Percentiles rank a stretch among this genome's conserved stretches.
phyloP scores from a whole-genome alignment of 2,888 invertebrate species.

The Thymelicus lineola region DNA sequence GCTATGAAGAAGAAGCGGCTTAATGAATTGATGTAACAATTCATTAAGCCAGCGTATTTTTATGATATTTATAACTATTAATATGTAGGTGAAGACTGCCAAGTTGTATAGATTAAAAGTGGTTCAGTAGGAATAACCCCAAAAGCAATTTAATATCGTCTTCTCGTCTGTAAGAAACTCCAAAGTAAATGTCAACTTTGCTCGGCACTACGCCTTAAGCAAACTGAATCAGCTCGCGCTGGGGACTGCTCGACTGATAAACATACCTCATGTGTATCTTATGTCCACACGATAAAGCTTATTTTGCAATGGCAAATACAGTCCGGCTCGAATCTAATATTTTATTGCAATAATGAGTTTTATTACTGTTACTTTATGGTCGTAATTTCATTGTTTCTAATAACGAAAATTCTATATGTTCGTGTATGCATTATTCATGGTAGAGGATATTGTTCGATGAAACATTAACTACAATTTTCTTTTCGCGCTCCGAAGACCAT shows the following conservation, averaged over 20 bases:
- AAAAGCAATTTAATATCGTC: constrained; percentile 16
- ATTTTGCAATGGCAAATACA: not conserved
- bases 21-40: too few species aligned
- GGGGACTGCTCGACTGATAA: constrained; percentile 5
- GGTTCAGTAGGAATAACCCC: constrained; percentile 5
- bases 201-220: constrained; percentile 39
- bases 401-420: not conserved
- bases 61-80: too few species aligned
- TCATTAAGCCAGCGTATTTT: too few species aligned
- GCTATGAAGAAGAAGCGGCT: too few species aligned
- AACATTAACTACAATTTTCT: not conserved
- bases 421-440: constrained; percentile 10
- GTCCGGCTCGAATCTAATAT: not conserved
- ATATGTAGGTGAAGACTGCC: not conserved
- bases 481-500: not conserved
- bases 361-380: not conserved
- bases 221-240: constrained; percentile 63
- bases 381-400: not conserved
- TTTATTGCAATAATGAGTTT: constrained; percentile 9
- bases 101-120: not conserved
- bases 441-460: constrained; percentile 4
- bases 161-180: constrained; percentile 16
- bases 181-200: constrained; percentile 18
- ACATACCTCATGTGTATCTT: not conserved
- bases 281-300: not conserved